Evolutionary conservation across 2,113 vertebrate species (phyloP), one percentile per base, ranked within the genome.

Genomic region (Propithecus coquereli): DNA sequence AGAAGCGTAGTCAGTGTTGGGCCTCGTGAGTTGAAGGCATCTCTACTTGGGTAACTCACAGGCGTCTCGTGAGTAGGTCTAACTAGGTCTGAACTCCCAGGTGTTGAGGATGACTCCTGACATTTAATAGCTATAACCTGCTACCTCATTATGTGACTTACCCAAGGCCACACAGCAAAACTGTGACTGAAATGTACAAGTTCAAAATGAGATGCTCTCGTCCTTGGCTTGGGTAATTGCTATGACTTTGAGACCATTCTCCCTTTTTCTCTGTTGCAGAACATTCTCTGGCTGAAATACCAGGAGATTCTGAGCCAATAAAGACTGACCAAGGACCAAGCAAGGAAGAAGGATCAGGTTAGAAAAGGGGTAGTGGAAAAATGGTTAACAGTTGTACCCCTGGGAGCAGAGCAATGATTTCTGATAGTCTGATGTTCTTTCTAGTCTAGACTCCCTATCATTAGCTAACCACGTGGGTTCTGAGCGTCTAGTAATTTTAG

Each of bases 251-350:
- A 76, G 40, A 37, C 18, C 1, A 3, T 17, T n/a, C 8, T 43
- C 66, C 47, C 73, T 14, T 30, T 70, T 79, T 76, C n/a, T 90
- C 34, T 13, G 12, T 88, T 87, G 12, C 84, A 97, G 97, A 13
- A 63, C 54, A 32, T n/a, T 73, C 45, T 9, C 23, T 8, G 25
- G 2, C 8, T 81, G 20, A 57, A 45, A 57, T 14, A 9, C 25
- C 13, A 14, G 40, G 47, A 81, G 73, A 89, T 1, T 6, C 12
- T 30, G 23, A 45, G 70, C 18, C 30, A 17, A 0, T 0, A 0
- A 50, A 4, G 27, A n/a, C 13, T 77, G 66, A 61, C 14, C 23
- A 40, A 54, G 83, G 17, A 27, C 54, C 20, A 40, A 52, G 54
- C 16, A 6, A 12, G 16, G 22, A 77, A 30, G 37, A 34, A 11